phyloP scores from a whole-genome alignment of 2,797 vertebrate species.

The Loriculus beryllinus region DNA sequence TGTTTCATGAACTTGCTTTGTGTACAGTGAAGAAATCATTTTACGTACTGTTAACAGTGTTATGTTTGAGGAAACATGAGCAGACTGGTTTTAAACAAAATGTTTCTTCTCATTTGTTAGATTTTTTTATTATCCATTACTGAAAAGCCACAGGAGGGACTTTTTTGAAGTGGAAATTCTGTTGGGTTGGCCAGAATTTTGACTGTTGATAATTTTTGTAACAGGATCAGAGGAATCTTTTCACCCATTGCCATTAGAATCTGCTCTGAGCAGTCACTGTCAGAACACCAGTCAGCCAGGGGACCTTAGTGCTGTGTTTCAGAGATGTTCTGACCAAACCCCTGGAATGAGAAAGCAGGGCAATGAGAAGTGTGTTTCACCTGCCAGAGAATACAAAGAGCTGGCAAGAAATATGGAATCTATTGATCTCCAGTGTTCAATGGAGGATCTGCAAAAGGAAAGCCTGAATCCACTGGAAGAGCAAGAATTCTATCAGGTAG shows the following conservation, averaged over 20 bases:
- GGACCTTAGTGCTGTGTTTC: not conserved
- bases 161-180: not conserved
- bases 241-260: conserved; percentile 74
- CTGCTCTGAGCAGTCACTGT: conserved; percentile 69
- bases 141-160: not conserved
- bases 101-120: not conserved
- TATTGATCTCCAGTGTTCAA: conserved; percentile 38
- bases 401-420: not conserved
- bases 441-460: conserved; percentile 54
- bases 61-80: not conserved
- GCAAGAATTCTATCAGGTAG: conserved; percentile 58
- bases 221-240: conserved; percentile 76
- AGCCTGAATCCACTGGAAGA: conserved; percentile 25
- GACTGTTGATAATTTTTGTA: not conserved
- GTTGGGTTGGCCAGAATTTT: not conserved
- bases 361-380: not conserved
- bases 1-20: not conserved
- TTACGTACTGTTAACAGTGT: not conserved
- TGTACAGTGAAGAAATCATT: not conserved
- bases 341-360: conserved; percentile 19
- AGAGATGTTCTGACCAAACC: conserved; percentile 43
- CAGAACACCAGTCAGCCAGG: conserved; percentile 23
- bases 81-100: not conserved
- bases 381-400: not conserved
- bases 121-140: not conserved